Evolutionary conservation across 1,140 invertebrate genomes (phyloP), one percentile per base, ranked within the genome.

Genomic region (Lepidotrigona ventralis): DNA sequence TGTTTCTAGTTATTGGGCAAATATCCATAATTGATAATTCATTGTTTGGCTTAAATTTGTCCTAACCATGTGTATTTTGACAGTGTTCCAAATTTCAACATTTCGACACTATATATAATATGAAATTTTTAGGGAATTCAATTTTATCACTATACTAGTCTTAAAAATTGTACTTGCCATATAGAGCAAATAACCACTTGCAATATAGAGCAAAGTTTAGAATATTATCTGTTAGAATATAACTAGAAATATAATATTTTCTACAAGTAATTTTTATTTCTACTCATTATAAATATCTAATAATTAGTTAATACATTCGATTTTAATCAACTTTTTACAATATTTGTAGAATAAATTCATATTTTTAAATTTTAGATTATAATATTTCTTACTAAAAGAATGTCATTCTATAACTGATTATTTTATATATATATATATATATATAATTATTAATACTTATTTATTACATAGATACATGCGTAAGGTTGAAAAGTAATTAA

Each of bases 401-500:
- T 46, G 26, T 53, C 26, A 53, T 21, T 53, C 19, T 29, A 72
- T 26, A 51, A 71, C 17, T 46, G 12, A 69, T 29, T 54, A 53
- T 29, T 54, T 26, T 54, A 0, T n/a, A 53, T 33, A 33, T 33
- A 71, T 26, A 51, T 51, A 19, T 4, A 51, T 26, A 71, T 71
- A 14, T 14, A 53, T 9, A 15, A 26, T 71, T 71, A 73, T 21
- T 21, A 58, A 54, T 74, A 23, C 23, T 58, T 58, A 58, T 15
- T 74, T 17, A 23, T n/a, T 0, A 26, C 23, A 74, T 11, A 54
- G 9, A 74, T 12, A 75, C 23, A 53, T 53, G 51, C 26, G 26
- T 19, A n/a, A 51, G 78, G 54, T 46, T 51, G 26, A 51, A 63
- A 60, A 74, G 12, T 19, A 51, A 66, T 63, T 26, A 64, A 81